phyloP scores from a whole-genome alignment of 1,140 invertebrate genomes.

The Oscheius sp. region DNA sequence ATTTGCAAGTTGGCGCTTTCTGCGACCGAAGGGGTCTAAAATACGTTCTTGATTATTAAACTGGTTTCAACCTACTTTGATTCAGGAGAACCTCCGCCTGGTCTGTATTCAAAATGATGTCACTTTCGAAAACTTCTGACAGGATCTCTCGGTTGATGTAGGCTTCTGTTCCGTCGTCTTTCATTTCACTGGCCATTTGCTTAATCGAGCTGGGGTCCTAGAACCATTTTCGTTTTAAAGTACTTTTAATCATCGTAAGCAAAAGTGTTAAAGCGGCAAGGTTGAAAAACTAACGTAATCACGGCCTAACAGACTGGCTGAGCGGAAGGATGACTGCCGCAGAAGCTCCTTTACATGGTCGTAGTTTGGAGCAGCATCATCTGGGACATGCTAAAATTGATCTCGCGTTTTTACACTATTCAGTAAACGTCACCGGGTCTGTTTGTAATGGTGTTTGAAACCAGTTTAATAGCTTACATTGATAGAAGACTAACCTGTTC shows the following conservation, averaged over 20 bases:
- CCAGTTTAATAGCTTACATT: too few relatives aligned
- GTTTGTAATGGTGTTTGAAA: too few relatives aligned
- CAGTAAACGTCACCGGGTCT: too few relatives aligned
- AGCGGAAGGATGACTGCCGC: constrained; percentile 29
- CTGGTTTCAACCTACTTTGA: constrained; percentile 8
- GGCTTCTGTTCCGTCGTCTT: constrained; percentile 55
- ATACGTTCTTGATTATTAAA: too few relatives aligned
- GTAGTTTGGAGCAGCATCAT: constrained; percentile 36
- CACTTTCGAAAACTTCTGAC: constrained; percentile 56
- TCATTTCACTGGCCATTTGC: background rate
- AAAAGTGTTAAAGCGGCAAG: too few relatives aligned
- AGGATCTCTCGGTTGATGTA: constrained; percentile 46
- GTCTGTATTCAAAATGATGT: constrained; percentile 51
- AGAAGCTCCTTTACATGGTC: constrained; percentile 35
- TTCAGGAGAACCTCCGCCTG: constrained; percentile 51
- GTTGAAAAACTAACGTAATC: constrained; percentile 34
- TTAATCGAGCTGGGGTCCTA: constrained; percentile 24
- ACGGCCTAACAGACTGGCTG: constrained; percentile 18
- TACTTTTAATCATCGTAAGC: too few relatives aligned
- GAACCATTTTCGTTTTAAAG: background rate
- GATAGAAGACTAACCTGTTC: too few relatives aligned
- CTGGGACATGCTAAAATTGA: too few relatives aligned
- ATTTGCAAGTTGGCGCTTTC: constrained; percentile 50
- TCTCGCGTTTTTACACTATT: too few relatives aligned
- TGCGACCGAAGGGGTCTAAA: constrained; percentile 19